Conservation (phyloP, 2,797 vertebrate species). For the Acrocephalus scirpaceus region DNA sequence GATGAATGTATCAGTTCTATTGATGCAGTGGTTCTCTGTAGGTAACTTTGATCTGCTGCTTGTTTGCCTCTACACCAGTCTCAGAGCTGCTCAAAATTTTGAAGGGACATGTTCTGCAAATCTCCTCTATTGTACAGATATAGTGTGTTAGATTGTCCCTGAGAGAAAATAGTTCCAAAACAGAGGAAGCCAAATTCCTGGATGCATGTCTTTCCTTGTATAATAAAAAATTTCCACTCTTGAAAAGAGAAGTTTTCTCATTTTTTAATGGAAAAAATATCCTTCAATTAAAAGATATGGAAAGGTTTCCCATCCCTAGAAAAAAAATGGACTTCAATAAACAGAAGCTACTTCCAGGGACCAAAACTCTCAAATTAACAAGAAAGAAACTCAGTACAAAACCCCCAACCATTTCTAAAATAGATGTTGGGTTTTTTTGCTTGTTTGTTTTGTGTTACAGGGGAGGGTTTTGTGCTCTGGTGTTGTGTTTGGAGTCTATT, state of each 20-base stretch:
- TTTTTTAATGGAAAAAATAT: not conserved
- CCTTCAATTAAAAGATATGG: not conserved
- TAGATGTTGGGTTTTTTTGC: fast-evolving
- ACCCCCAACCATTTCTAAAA: not conserved
- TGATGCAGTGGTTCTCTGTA: not conserved
- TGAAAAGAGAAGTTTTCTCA: not conserved
- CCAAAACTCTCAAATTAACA: not conserved
- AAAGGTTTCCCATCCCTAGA: not conserved
- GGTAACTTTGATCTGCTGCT: not conserved
- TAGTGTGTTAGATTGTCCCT: not conserved
- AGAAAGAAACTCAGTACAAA: not conserved
- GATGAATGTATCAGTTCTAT: not conserved
- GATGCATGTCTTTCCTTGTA: not conserved
- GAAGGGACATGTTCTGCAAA: not conserved
- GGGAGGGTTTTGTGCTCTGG: fast-evolving
- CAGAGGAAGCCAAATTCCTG: not conserved
- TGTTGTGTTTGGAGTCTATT: not conserved
- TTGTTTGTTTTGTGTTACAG: not conserved
- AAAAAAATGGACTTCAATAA: not conserved
- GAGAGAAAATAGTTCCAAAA: not conserved
- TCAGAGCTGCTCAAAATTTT: not conserved
- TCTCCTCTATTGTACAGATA: not conserved
- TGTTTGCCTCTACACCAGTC: not conserved
- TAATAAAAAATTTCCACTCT: not conserved
- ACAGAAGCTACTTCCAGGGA: not conserved